Base-by-base conservation (phyloP, 2,113 vertebrate species). In the Nannobrachium achirus region DNA sequence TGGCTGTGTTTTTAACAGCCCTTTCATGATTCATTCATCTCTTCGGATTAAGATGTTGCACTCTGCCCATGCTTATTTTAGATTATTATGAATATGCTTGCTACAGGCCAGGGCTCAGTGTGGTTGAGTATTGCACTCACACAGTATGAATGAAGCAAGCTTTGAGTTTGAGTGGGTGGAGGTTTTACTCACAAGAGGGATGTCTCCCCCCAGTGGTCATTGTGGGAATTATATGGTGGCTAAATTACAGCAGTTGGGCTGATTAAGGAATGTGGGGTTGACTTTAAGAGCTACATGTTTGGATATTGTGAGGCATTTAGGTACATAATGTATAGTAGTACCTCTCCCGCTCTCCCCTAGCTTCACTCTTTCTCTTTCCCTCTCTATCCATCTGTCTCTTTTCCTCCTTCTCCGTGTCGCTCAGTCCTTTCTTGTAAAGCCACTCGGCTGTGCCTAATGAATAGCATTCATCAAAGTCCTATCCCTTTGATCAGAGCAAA, bases 381-480 rank as follows among this genome's bases (percentile, higher is more conserved):
- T 58, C n/a, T n/a, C 41, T 62, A 41, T n/a, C 64, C 10, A 52
- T 19, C 66, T 39, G 53, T 25, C 41, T 50, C 51, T 63, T 44
- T 39, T 18, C 57, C 51, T 56, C 46, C 62, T 46, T 69, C 67
- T 82, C 82, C 72, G 71, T 69, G 64, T 80, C 52, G 57, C 52
- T 49, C 49, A 83, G 57, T 62, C 66, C 63, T 56, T 62, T 52
- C 75, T 67, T 63, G 63, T 39, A 73, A 76, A 84, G 55, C 73
- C 81, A 75, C 69, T 79, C 46, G 77, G 58, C 74, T 86, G 82
- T 78, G 75, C 73, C 88, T 92, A 90, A 92, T 92, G 89, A 92
- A 88, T 61, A 84, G 78, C 89, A 90, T 93, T 91, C 81, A 89
- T 92, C 91, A 93, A 92, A 90, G 88, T 91, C 85, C 75, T 39